phyloP scores from a whole-genome alignment of 2,113 vertebrate species.

The Alouatta palliata region DNA sequence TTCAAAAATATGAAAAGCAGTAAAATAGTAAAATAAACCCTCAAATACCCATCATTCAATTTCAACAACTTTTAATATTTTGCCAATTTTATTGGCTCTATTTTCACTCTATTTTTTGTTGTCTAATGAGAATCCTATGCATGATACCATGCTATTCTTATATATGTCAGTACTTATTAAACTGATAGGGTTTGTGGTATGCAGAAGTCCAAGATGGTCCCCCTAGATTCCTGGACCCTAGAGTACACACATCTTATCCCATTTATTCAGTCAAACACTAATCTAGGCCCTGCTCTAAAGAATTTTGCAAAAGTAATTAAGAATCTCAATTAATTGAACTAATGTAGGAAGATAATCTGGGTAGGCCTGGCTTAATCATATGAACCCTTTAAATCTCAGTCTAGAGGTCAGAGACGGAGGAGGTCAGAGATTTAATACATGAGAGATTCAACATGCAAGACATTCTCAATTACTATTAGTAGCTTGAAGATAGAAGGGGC shows the following conservation, averaged over 20 bases:
- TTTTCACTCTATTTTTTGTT: not conserved
- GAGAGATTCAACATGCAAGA: not conserved
- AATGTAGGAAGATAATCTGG: not conserved
- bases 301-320: conserved; percentile 2
- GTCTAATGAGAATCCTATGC: not conserved
- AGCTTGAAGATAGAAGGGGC: not conserved
- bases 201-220: not conserved
- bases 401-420: not conserved
- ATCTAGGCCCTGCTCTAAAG: not conserved
- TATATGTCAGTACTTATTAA: not conserved
- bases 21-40: not conserved
- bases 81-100: not conserved
- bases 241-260: not conserved
- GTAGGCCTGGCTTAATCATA: not conserved
- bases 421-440: not conserved
- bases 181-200: not conserved
- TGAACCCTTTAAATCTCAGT: not conserved
- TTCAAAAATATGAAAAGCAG: not conserved
- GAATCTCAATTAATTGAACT: not conserved
- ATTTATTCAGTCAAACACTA: not conserved
- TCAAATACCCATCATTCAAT: not conserved
- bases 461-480: not conserved
- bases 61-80: not conserved
- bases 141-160: not conserved
- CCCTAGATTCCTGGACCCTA: not conserved